Percentiles rank a stretch among this genome's conserved stretches.
phyloP scores from a whole-genome alignment of 2,113 vertebrate genomes.

The Megalops atlanticus region DNA sequence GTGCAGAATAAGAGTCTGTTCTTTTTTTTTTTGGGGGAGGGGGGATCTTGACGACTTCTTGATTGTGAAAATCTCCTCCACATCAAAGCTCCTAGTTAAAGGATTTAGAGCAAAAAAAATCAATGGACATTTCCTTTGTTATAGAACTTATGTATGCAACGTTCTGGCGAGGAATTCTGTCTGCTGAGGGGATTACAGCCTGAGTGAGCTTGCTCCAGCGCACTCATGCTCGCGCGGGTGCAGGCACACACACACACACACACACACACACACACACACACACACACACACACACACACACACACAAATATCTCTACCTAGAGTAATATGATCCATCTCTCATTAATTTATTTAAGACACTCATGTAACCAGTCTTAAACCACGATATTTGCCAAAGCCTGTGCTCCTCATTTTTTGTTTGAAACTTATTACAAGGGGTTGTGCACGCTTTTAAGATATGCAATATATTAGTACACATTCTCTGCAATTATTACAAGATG shows the following conservation, averaged over 20 bases:
- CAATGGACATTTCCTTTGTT: slow-evolving; percentile 30
- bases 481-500: too few species aligned
- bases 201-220: not conserved
- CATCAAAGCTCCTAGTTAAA: slow-evolving; percentile 45
- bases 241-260: not conserved
- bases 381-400: too few species aligned
- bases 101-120: slow-evolving; percentile 43
- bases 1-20: slow-evolving; percentile 29
- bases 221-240: not conserved
- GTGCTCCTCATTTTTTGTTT: too few species aligned
- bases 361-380: too few species aligned
- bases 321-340: not conserved
- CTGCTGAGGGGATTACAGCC: slow-evolving; percentile 27
- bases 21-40: too few species aligned
- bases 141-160: slow-evolving; percentile 28
- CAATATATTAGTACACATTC: too few species aligned
- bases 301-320: not conserved
- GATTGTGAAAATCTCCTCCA: slow-evolving; percentile 42
- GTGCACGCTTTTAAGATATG: too few species aligned
- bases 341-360: too few species aligned
- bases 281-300: slow-evolving; percentile 6
- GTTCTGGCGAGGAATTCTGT: slow-evolving; percentile 31
- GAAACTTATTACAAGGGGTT: too few species aligned
- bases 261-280: not conserved
- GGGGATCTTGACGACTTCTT: slow-evolving; percentile 36